Evolutionary conservation across 2,888 invertebrate species (phyloP), one percentile per base, ranked within the genome.

Genomic region (Caradrina kadenii): DNA sequence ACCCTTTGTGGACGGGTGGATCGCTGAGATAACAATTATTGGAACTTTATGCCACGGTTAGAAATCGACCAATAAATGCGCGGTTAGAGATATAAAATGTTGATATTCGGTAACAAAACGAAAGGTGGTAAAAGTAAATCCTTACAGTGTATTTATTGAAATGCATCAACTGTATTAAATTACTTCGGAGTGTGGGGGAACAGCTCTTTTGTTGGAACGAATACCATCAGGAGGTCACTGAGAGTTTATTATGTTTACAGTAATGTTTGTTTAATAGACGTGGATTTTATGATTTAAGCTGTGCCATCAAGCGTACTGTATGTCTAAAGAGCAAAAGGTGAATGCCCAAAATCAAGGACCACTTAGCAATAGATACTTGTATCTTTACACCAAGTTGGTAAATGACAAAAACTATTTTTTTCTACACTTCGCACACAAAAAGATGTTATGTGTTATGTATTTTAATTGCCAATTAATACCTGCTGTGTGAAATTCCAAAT

Each of bases 11-110:
- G 87, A 79, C 85, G 89, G 86, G 85, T 90, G 89, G 87, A 91
- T 91, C 75, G 87, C 85, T 79, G 87, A 92, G 92, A 93, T 93
- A 93, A 93, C 93, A 92, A 93, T 93, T 93, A 93, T 92, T 91
- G 88, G 88, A 84, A 87, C 86, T 92, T 92, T 91, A 89, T 91
- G 85, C 84, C 81, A 82, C 81, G 82, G 84, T 87, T 86, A 85
- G 84, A 85, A 84, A 89, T 87, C 69, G 83, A 48, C 86, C 85
- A 86, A 89, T 88, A 89, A 89, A 88, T 77, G 75, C 76, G 75
- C 73, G 73, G 66, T 62, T 71, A 64, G 65, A 69, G 69, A 76
- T 73, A 82, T 80, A 81, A 83, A 82, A 82, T 69, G 68, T 66
- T 69, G 71, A 52, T 67, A 74, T 75, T 76, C 53, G 54, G 58